A percentile compares a stretch with the other conserved stretches of the same genome.
Evolutionary conservation across 2,888 invertebrate genomes (phyloP).

Genomic region (Apoda limacodes): DNA sequence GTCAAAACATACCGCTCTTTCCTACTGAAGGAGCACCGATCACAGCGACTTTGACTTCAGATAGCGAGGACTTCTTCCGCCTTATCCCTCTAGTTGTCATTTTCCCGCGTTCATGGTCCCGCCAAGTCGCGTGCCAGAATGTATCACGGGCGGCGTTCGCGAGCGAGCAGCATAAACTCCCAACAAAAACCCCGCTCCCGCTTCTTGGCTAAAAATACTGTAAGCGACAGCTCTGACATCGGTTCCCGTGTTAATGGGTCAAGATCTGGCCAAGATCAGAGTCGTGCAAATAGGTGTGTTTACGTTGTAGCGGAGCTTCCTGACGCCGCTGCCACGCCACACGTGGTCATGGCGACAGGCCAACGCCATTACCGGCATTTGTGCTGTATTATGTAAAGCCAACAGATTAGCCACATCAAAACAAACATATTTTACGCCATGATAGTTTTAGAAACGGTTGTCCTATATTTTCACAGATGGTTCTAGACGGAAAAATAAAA

Average conservation of each 20-base stretch:
- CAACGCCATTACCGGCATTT: slow-evolving; percentile 25
- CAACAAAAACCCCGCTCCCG: slow-evolving; percentile 41
- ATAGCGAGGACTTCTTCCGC: slow-evolving; percentile 89
- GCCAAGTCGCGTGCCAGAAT: slow-evolving; percentile 28
- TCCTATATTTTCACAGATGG: too few species aligned
- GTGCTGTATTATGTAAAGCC: too few species aligned
- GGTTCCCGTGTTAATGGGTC: slow-evolving; percentile 63
- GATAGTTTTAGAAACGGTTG: too few species aligned
- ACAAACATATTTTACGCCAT: too few species aligned
- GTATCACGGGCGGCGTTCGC: slow-evolving; percentile 31
- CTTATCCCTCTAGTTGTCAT: slow-evolving; percentile 87
- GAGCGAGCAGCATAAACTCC: slow-evolving; percentile 27
- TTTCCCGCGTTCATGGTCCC: slow-evolving; percentile 29
- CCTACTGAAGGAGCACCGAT: slow-evolving; percentile 91
- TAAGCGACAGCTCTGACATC: slow-evolving; percentile 60
- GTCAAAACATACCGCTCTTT: slow-evolving; percentile 87
- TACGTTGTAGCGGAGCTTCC: slow-evolving; percentile 44
- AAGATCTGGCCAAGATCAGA: slow-evolving; percentile 68
- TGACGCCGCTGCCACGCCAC: slow-evolving; percentile 33
- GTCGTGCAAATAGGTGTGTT: slow-evolving; percentile 54
- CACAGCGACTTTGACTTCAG: slow-evolving; percentile 92
- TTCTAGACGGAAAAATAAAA: neutral
- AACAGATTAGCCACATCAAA: too few species aligned
- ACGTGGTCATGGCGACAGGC: slow-evolving; percentile 37
- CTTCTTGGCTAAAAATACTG: slow-evolving; percentile 52